Percentiles rank a stretch among this genome's conserved stretches.
These are phyloP conservation scores for Ephialtes manifestator DNA, from an alignment of 2,888 invertebrate species.

Conservation along the genomic window DNA sequence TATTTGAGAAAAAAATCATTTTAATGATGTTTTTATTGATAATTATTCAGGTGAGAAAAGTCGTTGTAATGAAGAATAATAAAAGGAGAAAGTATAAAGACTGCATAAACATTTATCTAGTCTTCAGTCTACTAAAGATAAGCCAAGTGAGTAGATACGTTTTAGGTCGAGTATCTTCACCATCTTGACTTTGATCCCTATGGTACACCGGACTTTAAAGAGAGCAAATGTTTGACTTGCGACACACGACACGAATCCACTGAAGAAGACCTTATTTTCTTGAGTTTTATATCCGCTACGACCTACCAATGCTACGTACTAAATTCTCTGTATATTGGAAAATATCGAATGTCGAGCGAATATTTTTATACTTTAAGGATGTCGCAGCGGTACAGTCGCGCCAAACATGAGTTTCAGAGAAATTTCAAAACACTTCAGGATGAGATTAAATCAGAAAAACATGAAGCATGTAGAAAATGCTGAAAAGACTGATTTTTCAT, in stretches of 20 bases:
- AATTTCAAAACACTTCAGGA: too few relatives aligned
- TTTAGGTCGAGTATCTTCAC: slow-evolving; percentile 34
- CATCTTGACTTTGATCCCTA: slow-evolving; percentile 51
- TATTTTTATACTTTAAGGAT: neutral
- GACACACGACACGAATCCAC: slow-evolving; percentile 8
- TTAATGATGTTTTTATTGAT: neutral
- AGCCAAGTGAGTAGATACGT: slow-evolving; percentile 5
- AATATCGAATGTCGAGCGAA: slow-evolving; percentile 11
- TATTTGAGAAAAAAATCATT: neutral
- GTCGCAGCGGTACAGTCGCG: too few relatives aligned
- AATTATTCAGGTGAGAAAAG: neutral
- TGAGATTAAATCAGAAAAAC: too few relatives aligned
- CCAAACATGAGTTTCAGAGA: too few relatives aligned
- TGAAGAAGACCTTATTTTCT: neutral
- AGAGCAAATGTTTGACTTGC: slow-evolving; percentile 46
- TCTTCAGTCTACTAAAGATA: slow-evolving; percentile 13
- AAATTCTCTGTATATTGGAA: neutral
- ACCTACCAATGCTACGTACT: neutral
- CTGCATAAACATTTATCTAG: slow-evolving; percentile 28
- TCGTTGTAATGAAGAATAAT: neutral
- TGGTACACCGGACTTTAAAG: slow-evolving; percentile 16
- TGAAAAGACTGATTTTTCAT: too few relatives aligned
- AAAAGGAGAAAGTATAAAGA: neutral
- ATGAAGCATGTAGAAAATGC: too few relatives aligned
- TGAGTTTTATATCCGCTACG: too few relatives aligned